phyloP scores from a whole-genome alignment of 1,140 invertebrate species.

The Pogonognathellus flavescens region DNA sequence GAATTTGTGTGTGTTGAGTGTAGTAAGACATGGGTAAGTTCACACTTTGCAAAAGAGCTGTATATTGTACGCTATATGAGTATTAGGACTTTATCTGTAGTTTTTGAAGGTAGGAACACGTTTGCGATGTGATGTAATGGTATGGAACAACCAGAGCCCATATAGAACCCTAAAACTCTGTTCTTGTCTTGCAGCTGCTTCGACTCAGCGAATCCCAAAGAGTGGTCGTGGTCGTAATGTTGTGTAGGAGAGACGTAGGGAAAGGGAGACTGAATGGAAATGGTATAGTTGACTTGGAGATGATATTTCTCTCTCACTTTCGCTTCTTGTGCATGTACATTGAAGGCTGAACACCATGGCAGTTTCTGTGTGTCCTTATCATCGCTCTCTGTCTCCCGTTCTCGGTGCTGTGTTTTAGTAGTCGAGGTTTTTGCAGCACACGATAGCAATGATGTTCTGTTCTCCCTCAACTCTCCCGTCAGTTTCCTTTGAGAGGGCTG shows the following conservation, averaged over 20 bases:
- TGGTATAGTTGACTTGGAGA: background rate
- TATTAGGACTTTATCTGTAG: too few species aligned
- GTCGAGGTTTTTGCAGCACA: background rate
- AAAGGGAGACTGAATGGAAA: background rate
- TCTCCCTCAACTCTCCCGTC: constrained; percentile 11
- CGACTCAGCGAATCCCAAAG: constrained; percentile 39
- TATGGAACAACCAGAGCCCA: background rate
- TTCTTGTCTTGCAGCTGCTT: constrained; percentile 37
- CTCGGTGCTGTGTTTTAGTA: background rate
- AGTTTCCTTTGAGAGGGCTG: constrained; percentile 17
- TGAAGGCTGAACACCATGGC: background rate
- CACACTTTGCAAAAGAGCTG: too few species aligned
- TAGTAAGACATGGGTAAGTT: too few species aligned
- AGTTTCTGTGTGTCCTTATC: background rate
- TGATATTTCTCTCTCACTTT: background rate
- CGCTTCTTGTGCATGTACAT: background rate
- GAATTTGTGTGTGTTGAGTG: too few species aligned
- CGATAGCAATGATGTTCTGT: background rate
- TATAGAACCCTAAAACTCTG: background rate
- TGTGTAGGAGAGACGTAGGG: background rate
- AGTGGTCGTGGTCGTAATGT: background rate
- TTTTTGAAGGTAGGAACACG: too few species aligned
- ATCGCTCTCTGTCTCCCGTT: background rate
- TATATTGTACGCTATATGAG: too few species aligned
- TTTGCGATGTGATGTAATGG: too few species aligned